phyloP scores from a whole-genome alignment of 2,888 invertebrate genomes.

The Rosalia funebris region DNA sequence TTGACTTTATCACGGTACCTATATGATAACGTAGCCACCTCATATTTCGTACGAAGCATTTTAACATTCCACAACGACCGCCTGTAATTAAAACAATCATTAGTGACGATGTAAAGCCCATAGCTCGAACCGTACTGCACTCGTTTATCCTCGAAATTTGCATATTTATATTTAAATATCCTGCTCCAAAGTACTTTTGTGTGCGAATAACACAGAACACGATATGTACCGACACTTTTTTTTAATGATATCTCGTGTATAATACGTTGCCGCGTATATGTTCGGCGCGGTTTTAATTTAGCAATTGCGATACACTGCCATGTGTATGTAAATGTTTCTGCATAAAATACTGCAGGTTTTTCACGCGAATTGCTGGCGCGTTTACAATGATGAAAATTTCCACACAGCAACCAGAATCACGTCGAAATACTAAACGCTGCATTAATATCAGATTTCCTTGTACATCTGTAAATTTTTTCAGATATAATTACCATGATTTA shows the following conservation, averaged over 20 bases:
- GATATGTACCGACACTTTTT: conserved; percentile 1
- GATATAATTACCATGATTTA: too few species aligned
- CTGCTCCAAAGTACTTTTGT: conserved; percentile 16
- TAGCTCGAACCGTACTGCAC: conserved; percentile 2
- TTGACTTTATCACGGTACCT: too few species aligned
- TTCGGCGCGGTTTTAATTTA: neutral
- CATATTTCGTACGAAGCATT: neutral
- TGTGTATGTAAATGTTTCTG: conserved; percentile 2
- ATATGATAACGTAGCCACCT: neutral
- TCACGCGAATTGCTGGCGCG: neutral
- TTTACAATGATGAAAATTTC: neutral
- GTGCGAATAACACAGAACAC: conserved; percentile 3
- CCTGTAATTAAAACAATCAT: conserved; percentile 19
- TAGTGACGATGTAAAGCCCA: conserved; percentile 14
- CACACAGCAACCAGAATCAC: too few species aligned
- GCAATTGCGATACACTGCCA: conserved; percentile 1
- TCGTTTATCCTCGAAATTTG: conserved; percentile 12
- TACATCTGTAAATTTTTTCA: too few species aligned
- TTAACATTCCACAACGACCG: conserved; percentile 3
- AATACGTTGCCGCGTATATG: neutral
- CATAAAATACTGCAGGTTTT: neutral
- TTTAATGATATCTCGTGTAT: conserved; percentile 5
- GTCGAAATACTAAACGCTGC: too few species aligned
- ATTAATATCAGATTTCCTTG: too few species aligned
- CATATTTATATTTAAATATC: conserved; percentile 24